A percentile compares a stretch with the other conserved stretches of the same genome.
Evolutionary conservation across 2,113 vertebrate species (phyloP).

Genomic region (Atractosteus spatula): DNA sequence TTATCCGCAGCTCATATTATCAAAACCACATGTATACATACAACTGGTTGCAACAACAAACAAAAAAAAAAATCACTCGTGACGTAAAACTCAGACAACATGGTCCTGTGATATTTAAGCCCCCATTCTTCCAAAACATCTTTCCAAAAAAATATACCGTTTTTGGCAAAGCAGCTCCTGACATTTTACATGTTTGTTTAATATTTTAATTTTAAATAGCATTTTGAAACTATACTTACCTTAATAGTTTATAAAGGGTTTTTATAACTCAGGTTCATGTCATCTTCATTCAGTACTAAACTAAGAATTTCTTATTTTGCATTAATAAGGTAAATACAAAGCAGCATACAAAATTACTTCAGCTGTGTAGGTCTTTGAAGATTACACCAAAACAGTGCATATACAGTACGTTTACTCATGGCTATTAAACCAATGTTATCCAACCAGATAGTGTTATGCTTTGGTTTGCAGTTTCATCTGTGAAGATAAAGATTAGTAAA

Average conservation of each 20-base stretch:
- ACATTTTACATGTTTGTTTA: constrained; percentile 20
- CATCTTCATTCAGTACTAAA: neutral
- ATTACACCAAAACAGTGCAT: constrained; percentile 12
- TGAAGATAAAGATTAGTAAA: neutral
- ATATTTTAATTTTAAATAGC: constrained; percentile 19
- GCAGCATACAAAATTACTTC: constrained; percentile 55
- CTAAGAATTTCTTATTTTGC: constrained; percentile 37
- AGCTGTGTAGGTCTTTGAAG: constrained; percentile 11
- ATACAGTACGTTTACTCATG: constrained; percentile 5
- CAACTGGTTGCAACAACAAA: too few relatives aligned
- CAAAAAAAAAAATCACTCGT: too few relatives aligned
- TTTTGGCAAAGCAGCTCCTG: constrained; percentile 6
- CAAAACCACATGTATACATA: too few relatives aligned
- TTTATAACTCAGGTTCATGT: constrained; percentile 8
- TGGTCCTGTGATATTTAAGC: too few relatives aligned
- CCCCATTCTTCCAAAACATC: too few relatives aligned
- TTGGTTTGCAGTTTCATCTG: constrained; percentile 18
- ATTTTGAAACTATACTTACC: constrained; percentile 18
- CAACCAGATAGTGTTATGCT: neutral
- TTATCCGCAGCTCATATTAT: too few relatives aligned
- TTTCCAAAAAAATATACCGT: too few relatives aligned
- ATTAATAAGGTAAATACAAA: constrained; percentile 68
- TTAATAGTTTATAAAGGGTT: constrained; percentile 5
- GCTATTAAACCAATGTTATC: neutral
- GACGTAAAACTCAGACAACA: too few relatives aligned